Percentiles rank a stretch among this genome's conserved stretches.
These are phyloP conservation scores for Piezodorus guildinii DNA, from an alignment of 1,140 invertebrate genomes.

Conservation along the genomic window DNA sequence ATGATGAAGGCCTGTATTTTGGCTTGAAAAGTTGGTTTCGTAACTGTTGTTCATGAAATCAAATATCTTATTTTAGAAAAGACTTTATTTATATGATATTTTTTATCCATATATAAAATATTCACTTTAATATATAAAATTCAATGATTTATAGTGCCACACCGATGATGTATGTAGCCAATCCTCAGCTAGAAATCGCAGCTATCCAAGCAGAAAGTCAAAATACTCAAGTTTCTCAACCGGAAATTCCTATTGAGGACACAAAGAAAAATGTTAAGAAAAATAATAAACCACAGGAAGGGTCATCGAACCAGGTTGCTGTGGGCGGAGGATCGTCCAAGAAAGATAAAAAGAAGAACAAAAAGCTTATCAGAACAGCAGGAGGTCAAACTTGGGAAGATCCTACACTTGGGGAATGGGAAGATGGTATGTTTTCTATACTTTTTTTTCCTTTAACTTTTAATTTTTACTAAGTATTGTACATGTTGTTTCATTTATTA, in stretches of 20 bases:
- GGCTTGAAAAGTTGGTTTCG: no score
- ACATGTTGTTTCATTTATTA: no score
- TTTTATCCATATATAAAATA: no score
- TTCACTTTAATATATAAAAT: background rate
- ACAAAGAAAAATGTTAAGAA: conserved; percentile 31
- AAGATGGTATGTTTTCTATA: conserved; percentile 45
- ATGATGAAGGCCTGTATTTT: no score
- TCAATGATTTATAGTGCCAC: conserved; percentile 28
- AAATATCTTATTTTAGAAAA: no score
- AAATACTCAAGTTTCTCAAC: conserved; percentile 11
- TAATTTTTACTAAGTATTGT: no score
- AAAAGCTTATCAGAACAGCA: conserved; percentile 65
- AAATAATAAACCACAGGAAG: conserved; percentile 19
- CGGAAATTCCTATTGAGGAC: conserved; percentile 30
- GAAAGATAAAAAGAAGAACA: conserved; percentile 40
- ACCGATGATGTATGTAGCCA: conserved; percentile 31
- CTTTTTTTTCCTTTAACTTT: no score
- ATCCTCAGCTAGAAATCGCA: conserved; percentile 23
- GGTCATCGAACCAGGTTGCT: conserved; percentile 33
- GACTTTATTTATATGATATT: no score
- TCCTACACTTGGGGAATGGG: conserved; percentile 79
- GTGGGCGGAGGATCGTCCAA: conserved; percentile 30
- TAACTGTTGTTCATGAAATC: no score
- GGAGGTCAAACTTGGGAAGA: conserved; percentile 94
- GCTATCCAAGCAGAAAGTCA: conserved; percentile 20